Base-by-base conservation (phyloP, 1,140 invertebrate genomes). In the Megalopta genalis region DNA sequence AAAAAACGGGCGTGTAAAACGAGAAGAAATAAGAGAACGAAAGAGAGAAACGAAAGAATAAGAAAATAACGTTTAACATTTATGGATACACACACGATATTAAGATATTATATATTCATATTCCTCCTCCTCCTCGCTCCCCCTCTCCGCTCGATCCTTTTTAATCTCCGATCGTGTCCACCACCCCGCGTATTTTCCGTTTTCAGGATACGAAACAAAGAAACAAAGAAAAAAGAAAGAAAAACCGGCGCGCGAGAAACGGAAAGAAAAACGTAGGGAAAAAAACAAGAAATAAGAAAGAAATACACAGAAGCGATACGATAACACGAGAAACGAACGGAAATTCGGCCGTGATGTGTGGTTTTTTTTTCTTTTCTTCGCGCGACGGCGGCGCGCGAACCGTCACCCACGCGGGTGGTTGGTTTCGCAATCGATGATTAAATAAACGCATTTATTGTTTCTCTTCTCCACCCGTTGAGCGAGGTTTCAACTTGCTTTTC, bases 41-140 rank as follows among this genome's bases (percentile, higher is more conserved):
- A 77, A 57, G 60, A 80, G 81, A 57, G 52, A 81, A 76, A 77
- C 52, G 60, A 80, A 82, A 57, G 52, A 81, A 76, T 66, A 72
- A 85, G 72, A 81, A n/a, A 80, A 85, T 85, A 84, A 87, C 80
- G 60, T 84, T 87, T 82, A 88, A 88, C 81, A 84, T 84, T 88
- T 86, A 87, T 85, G 83, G 68, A 87, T 87, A 77, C 68, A 73
- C 68, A 73, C 79, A 73, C 79, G 75, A 77, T 86, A 83, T 52
- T 84, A 86, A 86, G 76, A 83, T 81, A 80, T 65, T 80, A 79
- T 79, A 79, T 79, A 79, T 79, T 74, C 62, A 81, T 80, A 81
- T 81, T 81, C 54, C 79, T 52, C 52, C 54, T 64, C 76, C 62
- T 70, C 39, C 60, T 54, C 54, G 64, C 76, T 62, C 68, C 59